These are phyloP conservation scores for Hemicentrotus pulcherrimus DNA, from an alignment of 35 echinoderm and acorn worm genomes.

Conservation along the genomic window DNA sequence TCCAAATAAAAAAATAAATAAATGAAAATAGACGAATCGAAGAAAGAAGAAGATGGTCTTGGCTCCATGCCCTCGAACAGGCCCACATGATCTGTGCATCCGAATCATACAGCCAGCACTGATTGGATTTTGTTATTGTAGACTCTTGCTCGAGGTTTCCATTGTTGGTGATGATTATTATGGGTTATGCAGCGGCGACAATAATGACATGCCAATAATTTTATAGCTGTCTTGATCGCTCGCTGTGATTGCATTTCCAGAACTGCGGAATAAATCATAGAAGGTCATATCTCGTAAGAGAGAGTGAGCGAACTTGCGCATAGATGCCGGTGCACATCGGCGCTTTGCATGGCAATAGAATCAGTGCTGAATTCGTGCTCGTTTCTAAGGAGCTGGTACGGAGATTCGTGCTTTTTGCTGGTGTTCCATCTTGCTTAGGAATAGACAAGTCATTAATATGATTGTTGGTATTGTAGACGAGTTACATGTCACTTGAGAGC, in stretches of 20 bases:
- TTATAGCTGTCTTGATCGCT: not conserved
- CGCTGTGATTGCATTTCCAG: slow-evolving; percentile 15
- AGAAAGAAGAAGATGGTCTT: too few species aligned
- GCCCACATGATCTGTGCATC: not conserved
- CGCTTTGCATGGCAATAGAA: too few species aligned
- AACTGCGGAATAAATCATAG: not conserved
- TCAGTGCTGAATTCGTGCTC: too few species aligned
- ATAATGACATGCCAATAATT: slow-evolving; percentile 4
- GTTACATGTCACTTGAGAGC: not conserved
- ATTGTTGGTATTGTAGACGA: not conserved
- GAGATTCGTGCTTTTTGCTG: too few species aligned
- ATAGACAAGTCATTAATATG: not conserved
- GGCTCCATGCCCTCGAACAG: not conserved
- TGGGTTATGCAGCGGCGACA: not conserved
- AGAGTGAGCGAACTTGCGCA: too few species aligned
- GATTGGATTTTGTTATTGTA: not conserved
- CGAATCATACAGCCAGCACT: not conserved
- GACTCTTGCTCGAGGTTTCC: not conserved
- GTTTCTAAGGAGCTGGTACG: too few species aligned
- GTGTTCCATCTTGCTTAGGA: not conserved
- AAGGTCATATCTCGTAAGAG: not conserved
- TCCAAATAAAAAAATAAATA: not conserved
- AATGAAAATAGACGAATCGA: not conserved
- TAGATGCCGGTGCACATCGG: too few species aligned
- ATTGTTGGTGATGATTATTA: not conserved